Evolutionary conservation across 2,888 invertebrate species (phyloP), one percentile per base, ranked within the genome.

Genomic region (Microctonus hyperodae): DNA sequence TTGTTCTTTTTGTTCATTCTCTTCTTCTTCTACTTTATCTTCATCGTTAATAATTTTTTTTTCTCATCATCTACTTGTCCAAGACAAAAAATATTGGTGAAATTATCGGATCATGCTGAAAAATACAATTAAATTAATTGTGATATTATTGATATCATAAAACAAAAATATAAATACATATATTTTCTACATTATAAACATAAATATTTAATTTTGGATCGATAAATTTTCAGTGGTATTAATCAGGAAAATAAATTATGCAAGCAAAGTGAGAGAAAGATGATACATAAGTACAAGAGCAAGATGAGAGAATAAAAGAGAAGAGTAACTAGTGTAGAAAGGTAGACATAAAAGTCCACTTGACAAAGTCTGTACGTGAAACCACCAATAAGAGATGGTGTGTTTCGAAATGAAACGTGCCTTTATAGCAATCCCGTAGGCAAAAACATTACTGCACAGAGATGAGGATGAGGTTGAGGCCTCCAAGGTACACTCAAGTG

Each of bases 401-500:
- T 57, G 57, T 57, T 33, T 28, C 44, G 25, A 44, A 23, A 11
- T 35, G 51, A 53, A 62, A 62, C 62, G 62, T 62, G 62, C 23
- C 37, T 51, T 59, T 11, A 35, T 23, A 53, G 37, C 35, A 53
- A 23, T 53, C 62, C 62, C 62, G 33, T 33, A 62, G 62, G 62
- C 62, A 23, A 35, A 37, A n/a, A 33, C 20, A 33, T n/a, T 25
- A 62, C 61, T 35, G 53, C 25, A 25, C 13, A 33, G n/a, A 51
- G 31, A 33, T 33, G 35, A 37, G 51, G 9, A 16, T 25, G 10
- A 10, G 44, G n/a, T 44, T 20, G 44, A 53, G n/a, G 51, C 35
- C 37, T 62, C 53, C 37, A 62, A 62, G 53, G 51, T 13, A n/a
- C 28, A 51, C 62, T 62, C 11, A 37, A 25, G 48, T 22, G 13